Conservation (phyloP, 2,113 vertebrate species). For the Tursiops truncatus region DNA sequence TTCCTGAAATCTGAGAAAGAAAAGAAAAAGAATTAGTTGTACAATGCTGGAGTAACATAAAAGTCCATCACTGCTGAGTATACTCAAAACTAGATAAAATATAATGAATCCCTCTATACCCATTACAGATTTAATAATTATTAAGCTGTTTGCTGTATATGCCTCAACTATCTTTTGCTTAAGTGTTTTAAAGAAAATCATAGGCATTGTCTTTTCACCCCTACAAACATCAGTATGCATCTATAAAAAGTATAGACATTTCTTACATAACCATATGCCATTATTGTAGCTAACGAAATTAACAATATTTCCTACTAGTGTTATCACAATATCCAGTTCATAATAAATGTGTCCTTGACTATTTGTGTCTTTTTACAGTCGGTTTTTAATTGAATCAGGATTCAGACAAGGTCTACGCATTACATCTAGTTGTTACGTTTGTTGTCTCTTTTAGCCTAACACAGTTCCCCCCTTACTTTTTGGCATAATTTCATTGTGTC, state of each 20-base stretch:
- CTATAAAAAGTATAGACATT: not conserved
- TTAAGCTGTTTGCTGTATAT: not conserved
- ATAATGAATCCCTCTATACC: not conserved
- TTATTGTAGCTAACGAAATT: conserved; percentile 6
- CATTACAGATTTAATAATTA: not conserved
- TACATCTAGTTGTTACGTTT: not conserved
- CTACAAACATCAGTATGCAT: not conserved
- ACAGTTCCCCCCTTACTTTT: not conserved
- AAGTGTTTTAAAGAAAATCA: conserved; percentile 41
- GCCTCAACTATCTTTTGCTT: not conserved
- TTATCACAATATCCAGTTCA: not conserved
- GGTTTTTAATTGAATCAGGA: conserved; percentile 50
- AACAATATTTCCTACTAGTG: not conserved
- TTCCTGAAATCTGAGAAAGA: conserved; percentile 61
- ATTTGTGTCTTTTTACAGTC: conserved; percentile 21
- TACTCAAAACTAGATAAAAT: conserved; percentile 25
- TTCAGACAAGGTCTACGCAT: not conserved
- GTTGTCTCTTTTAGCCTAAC: not conserved
- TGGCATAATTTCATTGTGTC: conserved; percentile 22
- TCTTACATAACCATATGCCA: not conserved
- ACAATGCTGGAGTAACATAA: conserved; percentile 4
- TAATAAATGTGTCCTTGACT: not conserved
- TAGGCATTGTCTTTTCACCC: not conserved
- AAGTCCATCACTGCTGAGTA: not conserved
- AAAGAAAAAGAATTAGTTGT: conserved; percentile 61